Conservation (phyloP, 53 echinoderm and acorn worm species). For the Temnopleurus reevesii region DNA sequence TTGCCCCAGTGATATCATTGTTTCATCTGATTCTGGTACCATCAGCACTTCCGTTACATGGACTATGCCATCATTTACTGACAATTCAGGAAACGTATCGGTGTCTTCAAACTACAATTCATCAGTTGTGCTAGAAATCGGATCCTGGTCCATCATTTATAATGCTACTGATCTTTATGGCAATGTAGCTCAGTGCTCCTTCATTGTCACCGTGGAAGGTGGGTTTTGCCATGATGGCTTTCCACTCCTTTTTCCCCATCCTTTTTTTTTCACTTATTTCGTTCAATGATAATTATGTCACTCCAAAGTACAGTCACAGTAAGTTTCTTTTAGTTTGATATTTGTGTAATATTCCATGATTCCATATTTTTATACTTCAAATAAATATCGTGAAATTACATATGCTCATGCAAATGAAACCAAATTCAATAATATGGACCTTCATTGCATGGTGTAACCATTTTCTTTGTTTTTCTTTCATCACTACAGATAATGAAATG, state of each 20-base stretch:
- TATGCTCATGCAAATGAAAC: no score
- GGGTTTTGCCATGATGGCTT: not conserved
- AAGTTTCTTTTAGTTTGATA: no score
- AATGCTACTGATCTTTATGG: slow-evolving; percentile 21
- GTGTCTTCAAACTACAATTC: slow-evolving; percentile 11
- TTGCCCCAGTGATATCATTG: slow-evolving; percentile 59
- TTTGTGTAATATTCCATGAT: no score
- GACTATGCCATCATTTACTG: slow-evolving; percentile 41
- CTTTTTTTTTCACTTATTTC: no score
- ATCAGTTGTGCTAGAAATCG: not conserved
- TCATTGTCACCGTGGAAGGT: slow-evolving; percentile 65
- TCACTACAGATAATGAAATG: not conserved
- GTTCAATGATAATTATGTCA: no score
- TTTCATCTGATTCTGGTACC: not conserved
- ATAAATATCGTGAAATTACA: no score
- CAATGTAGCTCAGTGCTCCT: slow-evolving; percentile 14
- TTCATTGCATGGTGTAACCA: no score
- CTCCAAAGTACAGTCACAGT: no score
- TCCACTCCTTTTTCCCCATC: no score
- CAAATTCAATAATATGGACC: no score
- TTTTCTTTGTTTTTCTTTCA: not conserved
- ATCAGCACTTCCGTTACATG: slow-evolving; percentile 53
- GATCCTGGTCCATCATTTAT: not conserved
- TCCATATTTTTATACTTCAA: no score
- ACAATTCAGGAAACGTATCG: not conserved